Conservation (phyloP, 2,113 vertebrate species). For the Lagopus leucura region DNA sequence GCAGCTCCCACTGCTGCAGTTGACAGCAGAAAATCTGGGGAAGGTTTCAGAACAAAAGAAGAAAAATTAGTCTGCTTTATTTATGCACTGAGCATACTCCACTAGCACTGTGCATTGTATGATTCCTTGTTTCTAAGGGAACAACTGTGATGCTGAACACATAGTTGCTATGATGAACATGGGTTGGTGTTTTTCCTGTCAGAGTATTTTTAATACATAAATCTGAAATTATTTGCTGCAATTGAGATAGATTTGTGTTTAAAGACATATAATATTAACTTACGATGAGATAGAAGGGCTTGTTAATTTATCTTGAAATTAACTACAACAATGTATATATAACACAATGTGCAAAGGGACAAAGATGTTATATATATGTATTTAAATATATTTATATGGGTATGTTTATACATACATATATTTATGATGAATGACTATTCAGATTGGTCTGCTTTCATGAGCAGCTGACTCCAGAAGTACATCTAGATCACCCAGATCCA, state of each 20-base stretch:
- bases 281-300: neutral
- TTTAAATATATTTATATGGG: too few relatives aligned
- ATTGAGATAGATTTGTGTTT: neutral
- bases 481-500: neutral
- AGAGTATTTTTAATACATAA: neutral
- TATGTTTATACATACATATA: too few relatives aligned
- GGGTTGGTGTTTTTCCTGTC: neutral
- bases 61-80: constrained; percentile 77
- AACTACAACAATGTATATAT: neutral
- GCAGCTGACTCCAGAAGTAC: neutral
- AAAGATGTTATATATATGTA: neutral
- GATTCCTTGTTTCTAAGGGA: constrained; percentile 73
- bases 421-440: neutral
- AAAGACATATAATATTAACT: neutral
- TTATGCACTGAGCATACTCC: constrained; percentile 78
- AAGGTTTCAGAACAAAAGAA: constrained; percentile 73
- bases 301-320: neutral
- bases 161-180: neutral
- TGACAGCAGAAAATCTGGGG: constrained; percentile 76
- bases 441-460: neutral
- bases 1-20: constrained; percentile 71
- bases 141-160: constrained; percentile 57
- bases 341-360: neutral
- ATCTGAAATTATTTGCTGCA: neutral
- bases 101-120: constrained; percentile 47